Percentiles rank a stretch among this genome's conserved stretches.
phyloP scores from a whole-genome alignment of 1,140 invertebrate species.

The Arion vulgaris region DNA sequence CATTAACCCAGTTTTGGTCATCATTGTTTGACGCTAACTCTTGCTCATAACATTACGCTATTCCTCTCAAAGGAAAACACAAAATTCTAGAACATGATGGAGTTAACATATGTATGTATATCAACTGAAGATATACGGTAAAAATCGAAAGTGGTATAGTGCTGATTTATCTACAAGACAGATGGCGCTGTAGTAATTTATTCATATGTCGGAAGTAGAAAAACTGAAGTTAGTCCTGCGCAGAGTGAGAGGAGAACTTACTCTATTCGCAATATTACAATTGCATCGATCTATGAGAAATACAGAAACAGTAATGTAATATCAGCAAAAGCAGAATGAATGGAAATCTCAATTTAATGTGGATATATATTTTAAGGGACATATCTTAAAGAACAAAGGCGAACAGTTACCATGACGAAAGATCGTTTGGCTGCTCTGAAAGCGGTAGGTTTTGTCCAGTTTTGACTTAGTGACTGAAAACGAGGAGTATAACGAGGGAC shows the following conservation, averaged over 20 bases:
- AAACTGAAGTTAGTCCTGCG: conserved; percentile 61
- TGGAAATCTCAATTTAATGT: conserved; percentile 40
- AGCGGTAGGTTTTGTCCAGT: conserved; percentile 81
- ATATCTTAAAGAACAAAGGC: conserved; percentile 23
- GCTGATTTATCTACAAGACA: conserved; percentile 1
- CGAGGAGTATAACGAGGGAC: neutral
- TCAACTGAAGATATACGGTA: too few relatives aligned
- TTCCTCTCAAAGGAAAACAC: too few relatives aligned
- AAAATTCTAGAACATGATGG: too few relatives aligned
- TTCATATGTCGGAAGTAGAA: conserved; percentile 62
- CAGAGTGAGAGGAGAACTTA: conserved; percentile 53
- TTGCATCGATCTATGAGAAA: conserved; percentile 68
- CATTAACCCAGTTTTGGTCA: too few relatives aligned
- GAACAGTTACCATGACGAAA: conserved; percentile 85
- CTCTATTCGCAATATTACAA: conserved; percentile 68
- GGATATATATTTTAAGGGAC: conserved; percentile 39
- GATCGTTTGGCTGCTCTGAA: conserved; percentile 96
- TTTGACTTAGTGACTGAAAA: too few relatives aligned
- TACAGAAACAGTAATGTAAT: conserved; percentile 52
- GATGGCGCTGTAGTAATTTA: conserved; percentile 45
- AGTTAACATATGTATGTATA: too few relatives aligned
- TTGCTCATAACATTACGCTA: too few relatives aligned
- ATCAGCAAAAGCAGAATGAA: conserved; percentile 29
- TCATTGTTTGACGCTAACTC: too few relatives aligned
- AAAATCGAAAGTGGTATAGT: neutral